Percentiles rank a stretch among this genome's conserved stretches.
Evolutionary conservation across 2,888 invertebrate genomes (phyloP).

Genomic region (Nowickia ferox): DNA sequence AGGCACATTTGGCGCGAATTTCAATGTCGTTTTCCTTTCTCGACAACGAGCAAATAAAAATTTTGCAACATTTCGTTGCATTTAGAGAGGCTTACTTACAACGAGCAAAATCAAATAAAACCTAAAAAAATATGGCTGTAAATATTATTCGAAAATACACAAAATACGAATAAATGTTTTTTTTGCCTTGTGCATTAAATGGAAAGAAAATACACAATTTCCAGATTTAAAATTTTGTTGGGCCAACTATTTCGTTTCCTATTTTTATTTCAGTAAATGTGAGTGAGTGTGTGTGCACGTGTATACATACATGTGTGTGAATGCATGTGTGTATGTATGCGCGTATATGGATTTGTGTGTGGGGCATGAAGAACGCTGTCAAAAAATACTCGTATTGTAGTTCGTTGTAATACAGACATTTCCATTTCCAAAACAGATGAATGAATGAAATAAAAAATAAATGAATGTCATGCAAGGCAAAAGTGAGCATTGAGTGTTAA

Average conservation of each 20-base stretch:
- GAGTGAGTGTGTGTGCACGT: background rate
- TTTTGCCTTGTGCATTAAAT: conserved; percentile 41
- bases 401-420: conserved; percentile 64
- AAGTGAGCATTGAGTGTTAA: conserved; percentile 34
- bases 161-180: background rate
- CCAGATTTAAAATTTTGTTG: conserved; percentile 41
- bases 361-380: conserved; percentile 42
- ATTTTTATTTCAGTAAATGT: background rate
- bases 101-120: conserved; percentile 19
- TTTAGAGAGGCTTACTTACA: conserved; percentile 34
- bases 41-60: conserved; percentile 39
- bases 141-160: conserved; percentile 25
- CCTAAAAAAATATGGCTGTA: conserved; percentile 39
- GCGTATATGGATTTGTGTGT: background rate
- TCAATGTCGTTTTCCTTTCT: conserved; percentile 37
- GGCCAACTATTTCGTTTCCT: conserved; percentile 7
- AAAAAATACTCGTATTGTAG: conserved; percentile 47
- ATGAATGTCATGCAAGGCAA: conserved; percentile 48
- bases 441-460: conserved; percentile 17
- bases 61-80: conserved; percentile 43
- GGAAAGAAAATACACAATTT: conserved; percentile 48
- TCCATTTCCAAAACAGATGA: conserved; percentile 56
- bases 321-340: background rate
- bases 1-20: conserved; percentile 64
- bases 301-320: background rate